Base-by-base conservation (phyloP, 1,140 invertebrate genomes). In the Aricia agestis region DNA sequence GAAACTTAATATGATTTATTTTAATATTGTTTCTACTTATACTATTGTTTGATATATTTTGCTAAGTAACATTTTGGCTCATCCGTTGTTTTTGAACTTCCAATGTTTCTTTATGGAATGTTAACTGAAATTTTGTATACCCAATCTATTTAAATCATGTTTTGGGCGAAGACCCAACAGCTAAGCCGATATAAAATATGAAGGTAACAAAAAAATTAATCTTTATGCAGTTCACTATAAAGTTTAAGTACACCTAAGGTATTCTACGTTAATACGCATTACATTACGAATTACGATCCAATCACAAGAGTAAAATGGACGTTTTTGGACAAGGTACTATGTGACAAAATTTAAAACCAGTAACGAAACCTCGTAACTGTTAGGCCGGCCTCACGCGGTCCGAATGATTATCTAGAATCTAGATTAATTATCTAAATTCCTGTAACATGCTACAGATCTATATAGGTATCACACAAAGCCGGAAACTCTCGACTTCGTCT, bases 241-340 rank as follows among this genome's bases (percentile, higher is more conserved):
- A 18, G 17, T 63, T 63, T 63, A 63, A 63, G 59, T 63, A 63
- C 59, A 63, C 18, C 59, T 63, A 63, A 63, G 11, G 5, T 31
- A 63, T 63, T 63, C 59, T 63, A 63, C 19, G 61, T 18, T 61
- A 4, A 41, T 58, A 63, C 68, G 18, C 17, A 67, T 66, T 66
- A 75, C 65, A 63, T 73, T 66, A 72, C 70, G 72, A 78, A 63
- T 73, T 66, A 72, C 70, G 72, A 78, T 74, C 75, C 72, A 76
- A 79, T 74, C 72, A 77, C 70, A 71, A 71, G 66, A 74, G 73
- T 75, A 84, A 84, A 83, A 86, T 89, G 87, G 87, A 89, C 87
- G 87, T 83, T 70, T 25, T 79, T 83, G 45, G 45, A 52, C 2
- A 11, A 52, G 45, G 0, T 52, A 52, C 45, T 15, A 15, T 52